Conservation (phyloP, 1,140 invertebrate genomes). For the Eupristina koningsbergeri region DNA sequence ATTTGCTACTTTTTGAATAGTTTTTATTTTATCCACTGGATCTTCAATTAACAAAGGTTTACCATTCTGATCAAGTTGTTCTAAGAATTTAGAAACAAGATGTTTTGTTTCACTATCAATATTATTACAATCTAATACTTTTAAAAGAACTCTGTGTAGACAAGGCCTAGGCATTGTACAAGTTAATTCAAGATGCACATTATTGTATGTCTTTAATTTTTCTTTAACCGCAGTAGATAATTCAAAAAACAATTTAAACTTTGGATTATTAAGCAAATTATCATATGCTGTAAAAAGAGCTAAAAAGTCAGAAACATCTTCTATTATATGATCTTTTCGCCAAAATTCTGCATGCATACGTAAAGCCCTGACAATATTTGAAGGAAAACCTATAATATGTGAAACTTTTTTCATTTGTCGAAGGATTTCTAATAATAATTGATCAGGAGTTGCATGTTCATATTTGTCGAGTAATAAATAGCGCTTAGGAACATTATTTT, state of each 20-base stretch:
- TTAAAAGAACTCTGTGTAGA: slow-evolving; percentile 1
- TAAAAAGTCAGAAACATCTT: background rate
- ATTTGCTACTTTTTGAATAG: background rate
- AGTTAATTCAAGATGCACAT: slow-evolving; percentile 14
- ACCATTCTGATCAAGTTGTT: slow-evolving; percentile 1
- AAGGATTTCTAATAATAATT: slow-evolving; percentile 20
- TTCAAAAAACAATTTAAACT: background rate
- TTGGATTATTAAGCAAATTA: slow-evolving; percentile 2
- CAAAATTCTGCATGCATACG: slow-evolving; percentile 1
- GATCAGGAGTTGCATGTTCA: background rate
- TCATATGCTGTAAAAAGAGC: slow-evolving; percentile 5
- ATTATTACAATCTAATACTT: background rate
- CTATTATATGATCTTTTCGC: background rate
- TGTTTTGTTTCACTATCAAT: background rate
- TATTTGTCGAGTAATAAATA: background rate
- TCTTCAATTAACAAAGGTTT: background rate
- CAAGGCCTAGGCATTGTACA: slow-evolving; percentile 32
- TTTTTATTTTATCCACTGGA: background rate
- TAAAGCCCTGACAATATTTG: background rate
- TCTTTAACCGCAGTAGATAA: background rate
- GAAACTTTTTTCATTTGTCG: background rate
- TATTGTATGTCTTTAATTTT: background rate
- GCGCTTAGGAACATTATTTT: background rate
- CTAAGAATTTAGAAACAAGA: background rate
- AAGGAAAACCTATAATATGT: background rate